Conservation (phyloP, 2,797 vertebrate genomes). For the Cygnus olor region DNA sequence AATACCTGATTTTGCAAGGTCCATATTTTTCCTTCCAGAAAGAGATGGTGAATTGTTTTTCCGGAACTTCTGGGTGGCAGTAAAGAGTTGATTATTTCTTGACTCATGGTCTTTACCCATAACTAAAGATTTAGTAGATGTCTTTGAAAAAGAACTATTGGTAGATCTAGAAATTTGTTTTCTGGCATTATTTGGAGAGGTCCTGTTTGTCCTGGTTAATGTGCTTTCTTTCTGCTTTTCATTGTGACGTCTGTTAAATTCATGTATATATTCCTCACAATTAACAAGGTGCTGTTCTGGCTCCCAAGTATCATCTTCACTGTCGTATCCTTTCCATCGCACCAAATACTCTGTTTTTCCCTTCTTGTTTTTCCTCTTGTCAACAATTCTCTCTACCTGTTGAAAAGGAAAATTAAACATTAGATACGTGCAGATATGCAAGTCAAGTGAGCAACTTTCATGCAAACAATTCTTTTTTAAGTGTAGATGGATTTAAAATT, state of each 20-base stretch:
- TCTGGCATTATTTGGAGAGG: constrained; percentile 82
- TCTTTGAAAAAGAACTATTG: constrained; percentile 81
- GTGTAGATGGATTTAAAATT: neutral
- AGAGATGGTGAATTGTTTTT: constrained; percentile 77
- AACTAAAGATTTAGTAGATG: constrained; percentile 74
- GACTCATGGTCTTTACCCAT: constrained; percentile 78
- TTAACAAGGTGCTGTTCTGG: constrained; percentile 92
- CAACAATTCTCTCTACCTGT: constrained; percentile 94
- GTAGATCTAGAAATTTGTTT: constrained; percentile 86
- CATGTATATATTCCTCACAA: constrained; percentile 92
- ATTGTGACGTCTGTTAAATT: constrained; percentile 87
- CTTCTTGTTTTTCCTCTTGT: constrained; percentile 91
- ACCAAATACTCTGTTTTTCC: constrained; percentile 94
- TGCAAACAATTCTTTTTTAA: neutral
- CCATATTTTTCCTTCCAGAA: constrained; percentile 87
- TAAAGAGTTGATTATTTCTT: constrained; percentile 75
- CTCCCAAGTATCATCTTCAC: constrained; percentile 95
- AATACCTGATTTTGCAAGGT: constrained; percentile 92
- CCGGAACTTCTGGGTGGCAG: constrained; percentile 81
- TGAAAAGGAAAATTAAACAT: constrained; percentile 26
- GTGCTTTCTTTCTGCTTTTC: constrained; percentile 83
- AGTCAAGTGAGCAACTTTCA: neutral
- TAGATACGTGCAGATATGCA: neutral
- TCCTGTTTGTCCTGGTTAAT: constrained; percentile 87
- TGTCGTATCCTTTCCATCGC: constrained; percentile 92